Evolutionary conservation across 2,113 vertebrate species (phyloP).

Genomic region (Paracanthobrama guichenoti): DNA sequence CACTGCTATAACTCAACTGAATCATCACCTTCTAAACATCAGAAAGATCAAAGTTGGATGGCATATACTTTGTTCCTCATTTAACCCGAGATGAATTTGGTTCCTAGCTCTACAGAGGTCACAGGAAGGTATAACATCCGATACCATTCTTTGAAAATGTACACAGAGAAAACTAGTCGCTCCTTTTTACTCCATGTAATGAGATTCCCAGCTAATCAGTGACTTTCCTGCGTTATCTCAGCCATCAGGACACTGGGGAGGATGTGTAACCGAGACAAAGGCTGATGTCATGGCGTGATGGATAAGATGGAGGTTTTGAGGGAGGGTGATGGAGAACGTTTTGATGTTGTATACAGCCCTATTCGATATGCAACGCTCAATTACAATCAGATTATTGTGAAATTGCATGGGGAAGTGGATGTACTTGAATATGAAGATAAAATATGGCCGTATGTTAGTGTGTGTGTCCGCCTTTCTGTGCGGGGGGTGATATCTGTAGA

Average conservation of each 20-base stretch:
- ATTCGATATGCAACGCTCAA: not conserved
- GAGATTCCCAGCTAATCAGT: slow-evolving; percentile 81
- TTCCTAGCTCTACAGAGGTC: not conserved
- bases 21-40: slow-evolving; percentile 46
- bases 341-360: slow-evolving; percentile 26
- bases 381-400: slow-evolving; percentile 1
- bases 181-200: slow-evolving; percentile 72
- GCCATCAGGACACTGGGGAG: slow-evolving; percentile 78
- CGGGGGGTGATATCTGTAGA: not conserved
- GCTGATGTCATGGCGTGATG: slow-evolving; percentile 80
- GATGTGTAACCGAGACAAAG: slow-evolving; percentile 77
- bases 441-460: slow-evolving; percentile 11
- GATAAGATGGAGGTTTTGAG: slow-evolving; percentile 53
- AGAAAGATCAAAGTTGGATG: slow-evolving; percentile 39
- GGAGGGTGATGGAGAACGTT: slow-evolving; percentile 26
- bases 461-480: slow-evolving; percentile 29
- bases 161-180: slow-evolving; percentile 21
- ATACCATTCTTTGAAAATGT: slow-evolving; percentile 33
- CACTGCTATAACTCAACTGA: slow-evolving; percentile 45
- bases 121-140: slow-evolving; percentile 21
- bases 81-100: slow-evolving; percentile 35
- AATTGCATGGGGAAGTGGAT: slow-evolving; percentile 25
- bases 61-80: slow-evolving; percentile 42
- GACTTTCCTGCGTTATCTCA: slow-evolving; percentile 79
- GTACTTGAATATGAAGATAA: slow-evolving; percentile 21